A percentile compares a stretch with the other conserved stretches of the same genome.
Evolutionary conservation across 1,140 invertebrate species (phyloP).

Genomic region (Drosophila azteca): DNA sequence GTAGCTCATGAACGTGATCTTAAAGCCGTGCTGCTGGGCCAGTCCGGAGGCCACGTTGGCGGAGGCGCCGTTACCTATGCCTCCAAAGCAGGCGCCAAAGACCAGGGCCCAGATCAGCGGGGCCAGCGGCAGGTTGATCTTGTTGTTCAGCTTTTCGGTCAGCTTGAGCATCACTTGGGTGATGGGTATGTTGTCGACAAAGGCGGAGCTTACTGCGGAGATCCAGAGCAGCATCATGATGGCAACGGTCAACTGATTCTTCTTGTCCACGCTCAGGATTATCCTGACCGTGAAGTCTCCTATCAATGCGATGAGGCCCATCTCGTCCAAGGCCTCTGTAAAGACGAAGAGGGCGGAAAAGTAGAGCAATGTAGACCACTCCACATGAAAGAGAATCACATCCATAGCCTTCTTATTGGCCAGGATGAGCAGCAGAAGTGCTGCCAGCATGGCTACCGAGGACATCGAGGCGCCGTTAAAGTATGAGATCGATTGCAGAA

Average conservation of each 20-base stretch:
- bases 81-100: slow-evolving; percentile 90
- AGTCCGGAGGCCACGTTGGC: slow-evolving; percentile 91
- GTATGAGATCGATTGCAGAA: slow-evolving; percentile 86
- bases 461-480: slow-evolving; percentile 87
- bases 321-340: slow-evolving; percentile 88
- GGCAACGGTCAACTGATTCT: slow-evolving; percentile 86
- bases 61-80: slow-evolving; percentile 91
- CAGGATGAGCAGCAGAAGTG: slow-evolving; percentile 87
- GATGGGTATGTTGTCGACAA: slow-evolving; percentile 92
- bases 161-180: slow-evolving; percentile 92
- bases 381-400: slow-evolving; percentile 88
- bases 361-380: slow-evolving; percentile 91
- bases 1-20: slow-evolving; percentile 86
- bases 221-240: slow-evolving; percentile 90
- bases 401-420: slow-evolving; percentile 87
- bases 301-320: slow-evolving; percentile 89
- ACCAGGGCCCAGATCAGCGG: slow-evolving; percentile 90
- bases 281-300: slow-evolving; percentile 86
- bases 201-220: slow-evolving; percentile 88
- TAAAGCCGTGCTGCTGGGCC: slow-evolving; percentile 91
- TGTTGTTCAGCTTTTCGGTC: slow-evolving; percentile 85
- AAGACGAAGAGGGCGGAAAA: slow-evolving; percentile 90
- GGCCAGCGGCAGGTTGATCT: slow-evolving; percentile 86
- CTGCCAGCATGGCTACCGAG: slow-evolving; percentile 89
- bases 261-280: slow-evolving; percentile 86